phyloP scores from a whole-genome alignment of 2,888 invertebrate genomes.

The Palloptera scutellata region DNA sequence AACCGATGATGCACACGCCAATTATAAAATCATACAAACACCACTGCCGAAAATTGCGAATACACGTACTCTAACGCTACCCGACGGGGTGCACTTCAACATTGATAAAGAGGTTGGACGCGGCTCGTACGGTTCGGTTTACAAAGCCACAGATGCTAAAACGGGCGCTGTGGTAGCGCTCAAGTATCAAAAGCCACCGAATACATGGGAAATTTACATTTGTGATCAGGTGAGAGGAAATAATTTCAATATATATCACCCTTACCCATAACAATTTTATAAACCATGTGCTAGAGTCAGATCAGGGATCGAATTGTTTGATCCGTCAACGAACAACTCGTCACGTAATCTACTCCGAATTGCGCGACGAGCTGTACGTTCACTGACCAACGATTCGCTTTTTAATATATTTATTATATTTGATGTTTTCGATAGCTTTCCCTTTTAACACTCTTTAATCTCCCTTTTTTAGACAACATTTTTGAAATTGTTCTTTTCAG shows the following conservation, averaged over 20 bases:
- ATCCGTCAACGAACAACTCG: no score
- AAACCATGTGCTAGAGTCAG: neutral
- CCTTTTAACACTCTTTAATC: no score
- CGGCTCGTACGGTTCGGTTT: conserved; percentile 87
- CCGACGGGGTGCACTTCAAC: conserved; percentile 68
- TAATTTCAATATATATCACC: neutral
- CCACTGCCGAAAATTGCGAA: conserved; percentile 71
- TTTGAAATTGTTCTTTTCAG: conserved; percentile 35
- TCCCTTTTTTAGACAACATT: neutral
- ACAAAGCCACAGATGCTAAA: conserved; percentile 63
- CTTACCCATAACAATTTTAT: neutral
- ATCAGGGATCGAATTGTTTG: no score
- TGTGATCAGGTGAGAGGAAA: conserved; percentile 66
- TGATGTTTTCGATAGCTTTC: no score
- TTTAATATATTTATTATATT: no score
- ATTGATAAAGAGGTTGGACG: conserved; percentile 83
- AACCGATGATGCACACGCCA: conserved; percentile 67
- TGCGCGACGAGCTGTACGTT: no score
- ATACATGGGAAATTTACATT: conserved; percentile 95
- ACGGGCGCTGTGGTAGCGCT: conserved; percentile 70
- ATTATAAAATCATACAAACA: conserved; percentile 69
- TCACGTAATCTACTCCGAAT: no score
- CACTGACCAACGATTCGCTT: no score
- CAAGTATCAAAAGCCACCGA: conserved; percentile 89
- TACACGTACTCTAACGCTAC: conserved; percentile 66